A percentile compares a stretch with the other conserved stretches of the same genome.
Conservation (phyloP, 2,888 invertebrate species). For the Lithosia quadra region DNA sequence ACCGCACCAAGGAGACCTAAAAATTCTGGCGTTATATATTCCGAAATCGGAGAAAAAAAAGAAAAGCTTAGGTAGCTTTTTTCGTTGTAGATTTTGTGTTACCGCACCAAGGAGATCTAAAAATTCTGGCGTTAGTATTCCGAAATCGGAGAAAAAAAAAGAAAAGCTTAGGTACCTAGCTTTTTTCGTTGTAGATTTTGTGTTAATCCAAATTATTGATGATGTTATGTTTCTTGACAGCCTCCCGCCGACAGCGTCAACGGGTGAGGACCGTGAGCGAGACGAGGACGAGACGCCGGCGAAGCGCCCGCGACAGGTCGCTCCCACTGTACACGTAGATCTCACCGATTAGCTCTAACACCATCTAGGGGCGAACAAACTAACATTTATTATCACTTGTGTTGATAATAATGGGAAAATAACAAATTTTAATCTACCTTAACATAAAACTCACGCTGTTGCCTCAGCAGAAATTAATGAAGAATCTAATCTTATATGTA, state of each 20-base stretch:
- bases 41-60: too few species aligned
- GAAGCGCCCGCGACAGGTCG: slow-evolving; percentile 85
- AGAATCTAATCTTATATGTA: not conserved
- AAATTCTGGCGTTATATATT: too few species aligned
- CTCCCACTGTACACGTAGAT: slow-evolving; percentile 72
- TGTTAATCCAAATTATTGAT: not conserved
- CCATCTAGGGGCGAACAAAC: slow-evolving; percentile 4
- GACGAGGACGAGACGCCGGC: slow-evolving; percentile 77
- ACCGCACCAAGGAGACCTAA: too few species aligned
- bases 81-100: too few species aligned
- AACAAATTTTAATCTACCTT: not conserved
- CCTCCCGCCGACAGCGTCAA: slow-evolving; percentile 70
- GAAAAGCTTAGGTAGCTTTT: too few species aligned
- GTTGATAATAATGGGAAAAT: not conserved
- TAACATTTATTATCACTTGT: not conserved
- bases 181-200: too few species aligned
- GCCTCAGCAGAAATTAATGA: not conserved
- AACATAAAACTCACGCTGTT: not conserved
- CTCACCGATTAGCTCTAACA: slow-evolving; percentile 69
- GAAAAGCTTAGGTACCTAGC: too few species aligned
- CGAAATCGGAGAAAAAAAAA: too few species aligned
- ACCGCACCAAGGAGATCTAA: too few species aligned
- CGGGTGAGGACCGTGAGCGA: slow-evolving; percentile 69
- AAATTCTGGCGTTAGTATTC: too few species aligned
- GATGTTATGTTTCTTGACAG: slow-evolving; percentile 54